Evolutionary conservation across 2,888 invertebrate species (phyloP).

Genomic region (Pogonocherus hispidulus): DNA sequence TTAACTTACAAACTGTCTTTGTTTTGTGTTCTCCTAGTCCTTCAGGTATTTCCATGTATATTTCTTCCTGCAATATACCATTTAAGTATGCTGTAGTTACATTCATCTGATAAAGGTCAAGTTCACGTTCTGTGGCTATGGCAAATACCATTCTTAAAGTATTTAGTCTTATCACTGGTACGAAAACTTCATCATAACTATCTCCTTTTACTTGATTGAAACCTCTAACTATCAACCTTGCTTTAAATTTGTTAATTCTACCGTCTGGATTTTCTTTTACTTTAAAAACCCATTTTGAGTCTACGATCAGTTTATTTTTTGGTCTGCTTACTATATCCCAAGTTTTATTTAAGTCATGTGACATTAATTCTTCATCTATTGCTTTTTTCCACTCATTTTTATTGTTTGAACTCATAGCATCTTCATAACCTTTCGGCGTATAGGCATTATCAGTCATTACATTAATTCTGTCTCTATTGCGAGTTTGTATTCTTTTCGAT

Average conservation of each 20-base stretch:
- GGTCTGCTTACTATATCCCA: background rate
- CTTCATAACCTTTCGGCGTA: background rate
- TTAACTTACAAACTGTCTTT: background rate
- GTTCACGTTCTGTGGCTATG: background rate
- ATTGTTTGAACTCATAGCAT: background rate
- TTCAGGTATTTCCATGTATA: conserved; percentile 5
- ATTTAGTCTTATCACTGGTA: background rate
- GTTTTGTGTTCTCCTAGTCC: background rate
- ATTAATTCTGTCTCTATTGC: background rate
- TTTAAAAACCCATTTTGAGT: conserved; percentile 18
- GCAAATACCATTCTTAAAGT: background rate
- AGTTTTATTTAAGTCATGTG: background rate
- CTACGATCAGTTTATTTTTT: background rate
- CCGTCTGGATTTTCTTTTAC: conserved; percentile 6
- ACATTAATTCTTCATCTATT: background rate
- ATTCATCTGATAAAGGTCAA: background rate
- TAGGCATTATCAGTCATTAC: background rate
- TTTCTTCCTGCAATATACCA: background rate
- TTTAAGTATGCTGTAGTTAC: background rate
- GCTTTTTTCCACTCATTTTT: background rate
- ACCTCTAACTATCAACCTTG: conserved; percentile 6
- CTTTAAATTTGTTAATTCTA: conserved; percentile 8
- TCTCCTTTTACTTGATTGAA: conserved; percentile 8
- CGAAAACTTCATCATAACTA: background rate
- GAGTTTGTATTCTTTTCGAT: background rate